Conservation (phyloP, 2,113 vertebrate genomes). For the Lycocorax pyrrhopterus region DNA sequence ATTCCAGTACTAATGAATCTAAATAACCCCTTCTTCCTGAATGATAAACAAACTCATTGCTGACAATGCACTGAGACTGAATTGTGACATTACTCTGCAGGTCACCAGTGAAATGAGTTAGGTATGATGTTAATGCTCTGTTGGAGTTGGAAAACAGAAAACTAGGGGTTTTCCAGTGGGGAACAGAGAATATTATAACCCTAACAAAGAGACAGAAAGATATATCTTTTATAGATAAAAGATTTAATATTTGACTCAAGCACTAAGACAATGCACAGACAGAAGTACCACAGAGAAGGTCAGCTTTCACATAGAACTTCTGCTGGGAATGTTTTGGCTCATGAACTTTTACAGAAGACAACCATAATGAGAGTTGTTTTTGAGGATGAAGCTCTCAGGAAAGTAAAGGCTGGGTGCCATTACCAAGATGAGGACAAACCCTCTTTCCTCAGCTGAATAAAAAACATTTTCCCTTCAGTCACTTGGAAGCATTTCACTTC, state of each 20-base stretch:
- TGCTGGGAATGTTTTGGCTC: background rate
- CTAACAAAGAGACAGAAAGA: background rate
- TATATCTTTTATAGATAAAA: background rate
- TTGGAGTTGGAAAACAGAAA: background rate
- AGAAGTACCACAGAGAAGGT: background rate
- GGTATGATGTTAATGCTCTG: background rate
- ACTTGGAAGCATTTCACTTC: background rate
- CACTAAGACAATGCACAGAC: background rate
- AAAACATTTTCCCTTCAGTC: background rate
- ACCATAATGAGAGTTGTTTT: background rate
- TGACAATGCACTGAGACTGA: slow-evolving; percentile 19
- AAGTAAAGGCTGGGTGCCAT: background rate
- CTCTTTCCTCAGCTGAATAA: background rate
- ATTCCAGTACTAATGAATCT: slow-evolving; percentile 34
- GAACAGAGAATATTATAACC: background rate
- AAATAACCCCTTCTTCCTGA: slow-evolving; percentile 27
- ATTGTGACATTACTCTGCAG: background rate
- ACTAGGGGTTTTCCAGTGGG: background rate
- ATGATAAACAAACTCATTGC: slow-evolving; percentile 19
- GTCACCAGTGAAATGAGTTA: background rate
- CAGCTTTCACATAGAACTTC: background rate
- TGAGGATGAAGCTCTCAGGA: background rate
- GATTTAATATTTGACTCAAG: background rate
- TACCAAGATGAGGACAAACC: background rate
- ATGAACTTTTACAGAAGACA: background rate